Percentiles rank a stretch among this genome's conserved stretches.
phyloP scores from a whole-genome alignment of 2,113 vertebrate species.

The Rhabdomys dilectus region DNA sequence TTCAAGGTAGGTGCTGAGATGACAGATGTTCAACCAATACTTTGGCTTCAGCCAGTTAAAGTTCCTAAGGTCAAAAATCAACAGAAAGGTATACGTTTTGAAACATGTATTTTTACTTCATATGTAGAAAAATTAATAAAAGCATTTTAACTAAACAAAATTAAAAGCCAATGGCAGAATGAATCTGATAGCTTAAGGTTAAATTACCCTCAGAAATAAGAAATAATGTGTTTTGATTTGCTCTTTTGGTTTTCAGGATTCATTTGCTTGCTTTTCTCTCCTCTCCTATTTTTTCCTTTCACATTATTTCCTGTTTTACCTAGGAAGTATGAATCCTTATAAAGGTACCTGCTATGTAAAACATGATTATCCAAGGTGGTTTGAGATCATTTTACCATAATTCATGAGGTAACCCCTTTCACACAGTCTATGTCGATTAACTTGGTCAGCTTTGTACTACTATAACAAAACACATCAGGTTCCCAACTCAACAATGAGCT shows the following conservation, averaged over 20 bases:
- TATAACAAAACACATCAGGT: not conserved
- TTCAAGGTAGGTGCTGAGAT: not conserved
- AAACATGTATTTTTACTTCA: not conserved
- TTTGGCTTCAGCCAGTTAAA: not conserved
- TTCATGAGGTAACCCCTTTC: not conserved
- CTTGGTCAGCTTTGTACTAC: not conserved
- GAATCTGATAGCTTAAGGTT: not conserved
- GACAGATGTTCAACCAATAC: not conserved
- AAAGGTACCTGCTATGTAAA: not conserved
- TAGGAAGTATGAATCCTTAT: not conserved
- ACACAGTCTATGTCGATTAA: not conserved
- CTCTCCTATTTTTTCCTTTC: not conserved
- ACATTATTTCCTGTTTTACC: not conserved
- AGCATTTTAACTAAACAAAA: not conserved
- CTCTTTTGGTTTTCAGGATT: not conserved
- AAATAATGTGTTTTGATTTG: not conserved
- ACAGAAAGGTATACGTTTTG: not conserved
- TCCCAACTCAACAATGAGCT: not conserved
- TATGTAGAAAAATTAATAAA: not conserved
- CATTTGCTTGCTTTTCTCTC: accelerated
- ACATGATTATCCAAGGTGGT: not conserved
- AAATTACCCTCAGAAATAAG: not conserved
- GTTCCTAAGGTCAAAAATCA: not conserved
- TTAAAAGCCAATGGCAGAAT: not conserved
- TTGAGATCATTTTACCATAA: not conserved